Percentiles rank a stretch among this genome's conserved stretches.
These are phyloP conservation scores for Odontothrips loti DNA, from an alignment of 2,888 invertebrate genomes.

Conservation along the genomic window DNA sequence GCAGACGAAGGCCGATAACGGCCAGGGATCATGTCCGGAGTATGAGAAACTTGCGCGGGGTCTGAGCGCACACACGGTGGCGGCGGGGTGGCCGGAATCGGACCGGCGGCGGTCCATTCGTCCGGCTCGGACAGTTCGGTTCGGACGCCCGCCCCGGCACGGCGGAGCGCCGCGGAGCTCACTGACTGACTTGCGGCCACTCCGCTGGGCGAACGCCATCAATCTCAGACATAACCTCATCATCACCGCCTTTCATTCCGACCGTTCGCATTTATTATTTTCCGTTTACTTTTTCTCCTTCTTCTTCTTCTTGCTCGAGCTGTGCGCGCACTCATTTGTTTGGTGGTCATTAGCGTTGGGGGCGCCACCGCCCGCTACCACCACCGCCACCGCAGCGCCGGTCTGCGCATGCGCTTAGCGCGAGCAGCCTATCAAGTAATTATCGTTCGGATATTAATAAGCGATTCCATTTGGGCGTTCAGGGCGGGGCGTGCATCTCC, in stretches of 20 bases:
- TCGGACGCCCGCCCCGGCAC: too few species aligned
- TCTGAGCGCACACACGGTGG: too few species aligned
- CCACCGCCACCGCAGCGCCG: not conserved
- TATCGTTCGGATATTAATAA: not conserved
- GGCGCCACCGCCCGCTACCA: not conserved
- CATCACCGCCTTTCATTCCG: conserved; percentile 13
- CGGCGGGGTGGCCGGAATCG: too few species aligned
- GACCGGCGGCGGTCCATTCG: too few species aligned
- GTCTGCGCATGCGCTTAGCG: not conserved
- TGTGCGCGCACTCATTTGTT: not conserved
- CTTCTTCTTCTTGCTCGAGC: not conserved
- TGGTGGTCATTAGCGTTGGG: conserved; percentile 13
- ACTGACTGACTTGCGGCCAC: too few species aligned
- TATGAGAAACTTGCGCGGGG: too few species aligned
- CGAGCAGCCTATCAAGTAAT: not conserved
- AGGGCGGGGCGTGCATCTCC: not conserved
- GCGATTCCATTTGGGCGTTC: not conserved
- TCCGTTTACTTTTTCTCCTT: conserved; percentile 6
- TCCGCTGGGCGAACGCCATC: not conserved
- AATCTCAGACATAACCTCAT: conserved; percentile 14
- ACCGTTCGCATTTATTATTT: conserved; percentile 20
- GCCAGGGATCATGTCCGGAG: too few species aligned
- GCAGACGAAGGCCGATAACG: too few species aligned
- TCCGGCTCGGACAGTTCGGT: too few species aligned
- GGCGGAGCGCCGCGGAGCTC: too few species aligned